Base-by-base conservation (phyloP, 1,140 invertebrate genomes). In the Myzus persicae region DNA sequence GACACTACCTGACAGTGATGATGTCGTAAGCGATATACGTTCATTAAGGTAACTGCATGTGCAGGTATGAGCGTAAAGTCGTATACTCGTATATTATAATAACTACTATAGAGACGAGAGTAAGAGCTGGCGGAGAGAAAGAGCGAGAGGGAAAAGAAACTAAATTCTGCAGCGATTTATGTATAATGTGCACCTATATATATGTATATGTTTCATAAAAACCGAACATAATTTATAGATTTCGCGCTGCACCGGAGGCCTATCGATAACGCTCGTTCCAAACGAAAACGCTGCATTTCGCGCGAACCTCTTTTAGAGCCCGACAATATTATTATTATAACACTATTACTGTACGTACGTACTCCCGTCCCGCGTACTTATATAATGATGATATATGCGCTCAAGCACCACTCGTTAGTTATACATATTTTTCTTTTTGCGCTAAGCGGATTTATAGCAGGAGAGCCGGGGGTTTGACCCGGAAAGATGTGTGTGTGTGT, bases 351-450 rank as follows among this genome's bases (percentile, higher is more conserved):
- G 24, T 40, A 84, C 40, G 40, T 36, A 36, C 24, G 38, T 84
- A 84, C 31, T 4, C 18, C 24, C 46, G 14, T 89, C 87, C 31
- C 14, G 22, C 6, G 44, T 48, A 48, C n/a, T 48, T 89, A 51
- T 24, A 22, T 82, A n/a, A 82, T 82, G 22, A 46, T 48, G 46
- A 48, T 46, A 89, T 89, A 89, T 18, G 46, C 18, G n/a, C n/a
- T 11, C 59, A n/a, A 76, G 59, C 11, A 67, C 31, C 31, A 67
- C 87, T 88, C 31, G 44, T 88, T 88, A 88, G 31, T 88, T 46
- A 88, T 88, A 51, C 26, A 51, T 42, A 89, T 89, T 89, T 89
- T 89, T 89, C 42, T 51, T 87, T 87, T 46, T 31, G 84, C 24
- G 7, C 31, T 18, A 31, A 89, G 46, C 20, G 87, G 87, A 89